Percentiles rank a stretch among this genome's conserved stretches.
phyloP scores from a whole-genome alignment of 2,113 vertebrate genomes.

The Symphodus melops region DNA sequence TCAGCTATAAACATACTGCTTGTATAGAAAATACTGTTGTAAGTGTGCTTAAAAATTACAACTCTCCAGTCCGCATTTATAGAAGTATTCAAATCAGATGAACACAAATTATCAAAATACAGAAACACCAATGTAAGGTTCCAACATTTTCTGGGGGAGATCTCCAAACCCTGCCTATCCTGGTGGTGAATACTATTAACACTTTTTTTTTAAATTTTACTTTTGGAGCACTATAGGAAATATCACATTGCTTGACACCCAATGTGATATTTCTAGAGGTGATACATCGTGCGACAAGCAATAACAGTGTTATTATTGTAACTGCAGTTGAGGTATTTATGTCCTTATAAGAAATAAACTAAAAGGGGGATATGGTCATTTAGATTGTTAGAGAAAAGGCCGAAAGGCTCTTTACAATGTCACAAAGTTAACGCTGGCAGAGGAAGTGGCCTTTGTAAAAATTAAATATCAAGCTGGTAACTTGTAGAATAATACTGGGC shows the following conservation, averaged over 20 bases:
- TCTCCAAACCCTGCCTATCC: too few relatives aligned
- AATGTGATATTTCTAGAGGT: background rate
- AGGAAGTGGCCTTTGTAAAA: constrained; percentile 26
- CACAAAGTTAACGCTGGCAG: constrained; percentile 24
- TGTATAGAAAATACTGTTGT: too few relatives aligned
- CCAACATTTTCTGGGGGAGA: too few relatives aligned
- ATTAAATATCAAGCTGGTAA: constrained; percentile 22
- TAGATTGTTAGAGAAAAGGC: constrained; percentile 1
- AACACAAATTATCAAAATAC: too few relatives aligned
- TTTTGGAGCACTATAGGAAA: too few relatives aligned
- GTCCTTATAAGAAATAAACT: background rate
- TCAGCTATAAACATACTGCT: too few relatives aligned
- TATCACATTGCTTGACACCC: background rate
- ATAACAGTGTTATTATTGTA: background rate
- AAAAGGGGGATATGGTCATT: background rate
- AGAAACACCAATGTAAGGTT: too few relatives aligned
- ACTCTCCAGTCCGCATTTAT: too few relatives aligned
- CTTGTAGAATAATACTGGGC: constrained; percentile 45
- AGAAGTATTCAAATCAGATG: too few relatives aligned
- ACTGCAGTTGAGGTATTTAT: background rate
- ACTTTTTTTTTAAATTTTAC: too few relatives aligned
- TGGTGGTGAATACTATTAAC: too few relatives aligned
- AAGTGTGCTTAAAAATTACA: too few relatives aligned
- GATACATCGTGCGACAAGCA: background rate
- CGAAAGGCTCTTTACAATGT: constrained; percentile 13